These are phyloP conservation scores for Gambusia yucatana DNA, from an alignment of 2,797 vertebrate species.

Conservation along the genomic window DNA sequence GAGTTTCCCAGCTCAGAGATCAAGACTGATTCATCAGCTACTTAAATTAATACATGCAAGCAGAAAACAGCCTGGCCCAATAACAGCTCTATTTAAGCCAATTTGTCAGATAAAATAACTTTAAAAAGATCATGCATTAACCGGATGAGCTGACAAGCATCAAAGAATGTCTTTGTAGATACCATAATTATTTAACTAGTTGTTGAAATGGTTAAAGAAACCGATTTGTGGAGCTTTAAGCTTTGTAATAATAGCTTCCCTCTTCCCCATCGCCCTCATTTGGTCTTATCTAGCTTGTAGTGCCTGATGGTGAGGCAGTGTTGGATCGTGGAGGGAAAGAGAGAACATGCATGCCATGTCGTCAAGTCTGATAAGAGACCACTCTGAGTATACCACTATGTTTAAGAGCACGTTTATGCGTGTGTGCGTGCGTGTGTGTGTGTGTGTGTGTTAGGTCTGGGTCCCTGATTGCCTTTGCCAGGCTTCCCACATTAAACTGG, in stretches of 20 bases:
- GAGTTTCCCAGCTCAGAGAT: slow-evolving; percentile 33
- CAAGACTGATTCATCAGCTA: slow-evolving; percentile 53
- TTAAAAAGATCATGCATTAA: slow-evolving; percentile 70
- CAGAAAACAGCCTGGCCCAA: slow-evolving; percentile 46
- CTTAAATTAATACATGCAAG: slow-evolving; percentile 63
- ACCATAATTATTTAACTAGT: slow-evolving; percentile 73
- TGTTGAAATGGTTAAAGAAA: slow-evolving; percentile 75
- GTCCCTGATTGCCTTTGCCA: slow-evolving; percentile 81
- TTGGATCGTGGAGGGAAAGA: slow-evolving; percentile 72
- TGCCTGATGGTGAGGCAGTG: slow-evolving; percentile 74
- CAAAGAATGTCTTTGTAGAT: slow-evolving; percentile 87
- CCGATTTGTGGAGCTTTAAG: slow-evolving; percentile 69
- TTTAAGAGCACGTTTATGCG: slow-evolving; percentile 65
- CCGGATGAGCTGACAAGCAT: slow-evolving; percentile 85
- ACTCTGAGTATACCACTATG: slow-evolving; percentile 54
- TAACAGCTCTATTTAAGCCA: slow-evolving; percentile 60
- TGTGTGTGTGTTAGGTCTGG: slow-evolving; percentile 70
- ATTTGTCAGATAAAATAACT: slow-evolving; percentile 73
- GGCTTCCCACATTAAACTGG: slow-evolving; percentile 84
- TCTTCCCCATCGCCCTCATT: slow-evolving; percentile 60
- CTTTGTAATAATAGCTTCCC: slow-evolving; percentile 59
- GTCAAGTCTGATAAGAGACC: slow-evolving; percentile 80
- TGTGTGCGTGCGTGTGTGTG: slow-evolving; percentile 56
- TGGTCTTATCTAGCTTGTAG: slow-evolving; percentile 71
- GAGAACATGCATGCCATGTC: slow-evolving; percentile 80